Percentiles rank a stretch among this genome's conserved stretches.
phyloP scores from a whole-genome alignment of 1,140 invertebrate genomes.

The Listronotus oregonensis region DNA sequence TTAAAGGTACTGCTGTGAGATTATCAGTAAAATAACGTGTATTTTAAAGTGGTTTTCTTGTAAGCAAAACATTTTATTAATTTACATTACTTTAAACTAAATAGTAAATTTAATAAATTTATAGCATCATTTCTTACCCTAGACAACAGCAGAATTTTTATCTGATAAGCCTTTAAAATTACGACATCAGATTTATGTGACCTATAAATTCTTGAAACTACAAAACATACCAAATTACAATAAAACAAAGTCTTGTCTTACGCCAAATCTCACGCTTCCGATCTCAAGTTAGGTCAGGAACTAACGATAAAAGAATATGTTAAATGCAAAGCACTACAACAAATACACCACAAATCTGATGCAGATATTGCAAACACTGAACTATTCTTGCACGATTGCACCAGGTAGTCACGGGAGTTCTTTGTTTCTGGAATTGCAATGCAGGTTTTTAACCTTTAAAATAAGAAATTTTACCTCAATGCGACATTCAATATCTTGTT shows the following conservation, averaged over 20 bases:
- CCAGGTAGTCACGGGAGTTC: conserved; percentile 14
- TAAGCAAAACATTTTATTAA: too few relatives aligned
- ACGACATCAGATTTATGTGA: conserved; percentile 25
- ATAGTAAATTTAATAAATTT: too few relatives aligned
- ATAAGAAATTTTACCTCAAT: not conserved
- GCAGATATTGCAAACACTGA: conserved; percentile 29
- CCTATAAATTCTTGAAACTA: conserved; percentile 23
- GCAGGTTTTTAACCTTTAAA: conserved; percentile 17
- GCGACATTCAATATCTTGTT: not conserved
- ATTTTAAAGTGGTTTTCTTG: too few relatives aligned
- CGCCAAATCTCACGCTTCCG: conserved; percentile 30
- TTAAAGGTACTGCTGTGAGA: too few relatives aligned
- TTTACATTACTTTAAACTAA: too few relatives aligned
- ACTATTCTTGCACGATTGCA: conserved; percentile 30
- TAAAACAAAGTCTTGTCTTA: conserved; percentile 34
- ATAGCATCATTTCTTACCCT: too few relatives aligned
- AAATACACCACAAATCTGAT: conserved; percentile 20
- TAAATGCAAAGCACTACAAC: conserved; percentile 31
- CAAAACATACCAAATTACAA: conserved; percentile 28
- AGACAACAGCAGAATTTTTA: not conserved
- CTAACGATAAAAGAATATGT: conserved; percentile 31
- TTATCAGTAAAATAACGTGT: too few relatives aligned
- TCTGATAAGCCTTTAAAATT: conserved; percentile 17
- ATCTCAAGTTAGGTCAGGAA: conserved; percentile 29
- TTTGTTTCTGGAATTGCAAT: conserved; percentile 21